Evolutionary conservation across 1,140 invertebrate species (phyloP).

Genomic region (Cotesia glomerata): DNA sequence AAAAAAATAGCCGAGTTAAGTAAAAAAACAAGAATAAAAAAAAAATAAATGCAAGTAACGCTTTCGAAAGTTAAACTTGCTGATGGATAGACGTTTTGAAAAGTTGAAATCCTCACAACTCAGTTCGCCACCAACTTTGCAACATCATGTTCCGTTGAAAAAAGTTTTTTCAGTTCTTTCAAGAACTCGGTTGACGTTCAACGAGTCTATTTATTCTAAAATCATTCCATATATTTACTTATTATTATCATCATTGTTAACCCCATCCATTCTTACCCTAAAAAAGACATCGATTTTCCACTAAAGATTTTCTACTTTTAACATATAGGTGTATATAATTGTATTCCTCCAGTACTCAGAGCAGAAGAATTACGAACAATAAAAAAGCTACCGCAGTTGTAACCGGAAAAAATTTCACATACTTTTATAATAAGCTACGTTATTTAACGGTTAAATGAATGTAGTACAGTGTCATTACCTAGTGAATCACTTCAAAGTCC

Average conservation of each 20-base stretch:
- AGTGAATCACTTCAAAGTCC: too few species aligned
- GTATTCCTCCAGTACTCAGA: too few species aligned
- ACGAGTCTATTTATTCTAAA: too few species aligned
- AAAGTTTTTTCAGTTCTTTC: slow-evolving; percentile 11
- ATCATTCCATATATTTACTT: background rate
- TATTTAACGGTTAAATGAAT: background rate
- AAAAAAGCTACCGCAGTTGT: too few species aligned
- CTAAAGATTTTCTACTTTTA: too few species aligned
- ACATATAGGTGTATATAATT: too few species aligned
- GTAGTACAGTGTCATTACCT: too few species aligned
- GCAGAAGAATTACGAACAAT: too few species aligned
- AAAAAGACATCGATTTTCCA: too few species aligned
- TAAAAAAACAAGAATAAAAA: slow-evolving; percentile 25
- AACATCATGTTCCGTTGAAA: slow-evolving; percentile 23
- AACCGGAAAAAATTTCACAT: background rate
- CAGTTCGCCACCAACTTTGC: slow-evolving; percentile 11
- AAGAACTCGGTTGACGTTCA: background rate
- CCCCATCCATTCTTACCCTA: too few species aligned
- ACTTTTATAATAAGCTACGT: background rate
- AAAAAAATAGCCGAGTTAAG: slow-evolving; percentile 21
- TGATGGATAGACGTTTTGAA: slow-evolving; percentile 35
- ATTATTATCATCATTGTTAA: background rate
- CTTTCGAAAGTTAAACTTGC: slow-evolving; percentile 36
- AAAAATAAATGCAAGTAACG: slow-evolving; percentile 22
- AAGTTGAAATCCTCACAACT: slow-evolving; percentile 31